Conservation (phyloP, 2,888 invertebrate genomes). For the Tenodera sinensis region DNA sequence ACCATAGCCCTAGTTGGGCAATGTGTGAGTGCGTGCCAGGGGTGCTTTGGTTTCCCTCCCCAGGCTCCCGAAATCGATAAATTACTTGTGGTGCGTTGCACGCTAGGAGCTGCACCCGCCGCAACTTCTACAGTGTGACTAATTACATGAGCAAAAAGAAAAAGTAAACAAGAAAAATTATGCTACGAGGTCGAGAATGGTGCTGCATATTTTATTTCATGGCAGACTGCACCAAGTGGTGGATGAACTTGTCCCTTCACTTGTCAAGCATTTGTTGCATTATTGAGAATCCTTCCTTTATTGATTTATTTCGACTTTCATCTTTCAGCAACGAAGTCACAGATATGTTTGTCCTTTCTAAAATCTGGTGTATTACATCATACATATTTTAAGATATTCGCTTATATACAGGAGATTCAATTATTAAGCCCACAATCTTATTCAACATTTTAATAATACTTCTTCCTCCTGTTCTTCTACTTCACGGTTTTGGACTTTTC, state of each 20-base stretch:
- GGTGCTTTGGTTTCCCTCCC: constrained; percentile 13
- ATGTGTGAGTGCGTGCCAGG: not conserved
- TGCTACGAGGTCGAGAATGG: not conserved
- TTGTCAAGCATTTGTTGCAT: not conserved
- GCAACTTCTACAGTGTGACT: not conserved
- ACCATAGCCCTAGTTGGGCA: not conserved
- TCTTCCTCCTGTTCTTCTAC: too few relatives aligned
- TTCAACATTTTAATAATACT: too few relatives aligned
- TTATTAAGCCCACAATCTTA: too few relatives aligned
- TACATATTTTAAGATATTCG: too few relatives aligned
- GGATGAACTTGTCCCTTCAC: not conserved
- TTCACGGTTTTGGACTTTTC: too few relatives aligned
- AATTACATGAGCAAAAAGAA: not conserved
- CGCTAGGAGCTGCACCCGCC: not conserved
- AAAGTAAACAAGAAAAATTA: not conserved
- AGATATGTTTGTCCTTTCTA: too few relatives aligned
- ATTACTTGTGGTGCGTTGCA: constrained; percentile 13
- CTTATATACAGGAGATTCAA: too few relatives aligned
- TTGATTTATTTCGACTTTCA: too few relatives aligned
- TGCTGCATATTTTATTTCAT: not conserved
- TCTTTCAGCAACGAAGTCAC: too few relatives aligned
- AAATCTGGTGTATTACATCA: too few relatives aligned
- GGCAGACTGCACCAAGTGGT: too few relatives aligned
- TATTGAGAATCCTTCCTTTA: too few relatives aligned
- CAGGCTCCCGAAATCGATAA: constrained; percentile 12